These are phyloP conservation scores for Coptodon rendalli DNA, from an alignment of 2,113 vertebrate species.

Conservation along the genomic window DNA sequence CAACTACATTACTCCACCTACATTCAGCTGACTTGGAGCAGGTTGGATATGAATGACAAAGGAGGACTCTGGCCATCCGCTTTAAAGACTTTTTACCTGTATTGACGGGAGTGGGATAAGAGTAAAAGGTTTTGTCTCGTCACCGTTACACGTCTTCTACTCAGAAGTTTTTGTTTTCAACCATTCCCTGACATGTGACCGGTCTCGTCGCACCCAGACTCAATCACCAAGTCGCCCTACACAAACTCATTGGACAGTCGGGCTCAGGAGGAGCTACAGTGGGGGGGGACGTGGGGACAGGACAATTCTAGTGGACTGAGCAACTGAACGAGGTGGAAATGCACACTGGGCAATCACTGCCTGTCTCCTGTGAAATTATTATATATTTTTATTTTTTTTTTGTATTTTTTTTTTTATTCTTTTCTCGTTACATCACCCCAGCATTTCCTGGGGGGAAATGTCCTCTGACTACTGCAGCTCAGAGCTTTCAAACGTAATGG, in stretches of 20 bases:
- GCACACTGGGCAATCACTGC: conserved; percentile 53
- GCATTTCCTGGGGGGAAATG: conserved; percentile 13
- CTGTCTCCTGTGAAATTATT: conserved; percentile 52
- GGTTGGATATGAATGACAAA: conserved; percentile 15
- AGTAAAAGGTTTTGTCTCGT: background rate
- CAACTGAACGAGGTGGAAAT: conserved; percentile 31
- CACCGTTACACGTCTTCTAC: background rate
- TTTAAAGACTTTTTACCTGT: conserved; percentile 20
- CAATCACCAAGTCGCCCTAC: conserved; percentile 5
- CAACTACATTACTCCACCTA: background rate
- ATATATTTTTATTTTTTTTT: background rate
- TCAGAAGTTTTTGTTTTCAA: conserved; percentile 14
- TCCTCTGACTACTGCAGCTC: conserved; percentile 13
- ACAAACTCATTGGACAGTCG: conserved; percentile 22
- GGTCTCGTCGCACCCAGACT: background rate
- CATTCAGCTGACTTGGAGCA: conserved; percentile 1
- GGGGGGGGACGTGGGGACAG: background rate
- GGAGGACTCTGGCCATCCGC: conserved; percentile 38
- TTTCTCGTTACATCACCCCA: conserved; percentile 15
- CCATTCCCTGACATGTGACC: conserved; percentile 18
- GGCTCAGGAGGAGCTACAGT: background rate
- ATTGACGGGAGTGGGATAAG: background rate
- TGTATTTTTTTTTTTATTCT: conserved; percentile 5
- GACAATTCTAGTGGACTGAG: conserved; percentile 45
- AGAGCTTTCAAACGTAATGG: conserved; percentile 30